phyloP scores from a whole-genome alignment of 2,888 invertebrate genomes.

The Theodoxus fluviatilis region DNA sequence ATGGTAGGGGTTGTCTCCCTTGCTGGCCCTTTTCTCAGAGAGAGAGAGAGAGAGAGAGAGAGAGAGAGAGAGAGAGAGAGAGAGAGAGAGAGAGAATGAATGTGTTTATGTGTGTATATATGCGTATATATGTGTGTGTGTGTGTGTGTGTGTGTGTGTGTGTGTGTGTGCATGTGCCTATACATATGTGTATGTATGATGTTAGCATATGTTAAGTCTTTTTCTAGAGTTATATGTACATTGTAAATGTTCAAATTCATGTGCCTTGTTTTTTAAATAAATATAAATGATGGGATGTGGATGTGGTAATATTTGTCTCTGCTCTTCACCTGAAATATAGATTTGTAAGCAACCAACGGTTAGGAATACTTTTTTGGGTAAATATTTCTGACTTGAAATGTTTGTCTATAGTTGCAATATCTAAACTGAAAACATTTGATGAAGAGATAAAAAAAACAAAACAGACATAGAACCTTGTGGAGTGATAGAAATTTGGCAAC shows the following conservation, averaged over 20 bases:
- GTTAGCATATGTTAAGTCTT: not conserved
- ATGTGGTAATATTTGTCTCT: too few relatives aligned
- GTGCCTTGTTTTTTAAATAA: too few relatives aligned
- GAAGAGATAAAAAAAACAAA: too few relatives aligned
- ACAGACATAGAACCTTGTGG: too few relatives aligned
- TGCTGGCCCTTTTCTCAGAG: not conserved
- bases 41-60: not conserved
- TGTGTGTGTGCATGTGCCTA: not conserved
- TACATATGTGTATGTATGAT: not conserved
- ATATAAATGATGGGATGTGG: too few relatives aligned
- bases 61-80: not conserved
- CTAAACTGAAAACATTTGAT: too few relatives aligned
- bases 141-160: not conserved
- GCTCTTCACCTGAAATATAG: too few relatives aligned
- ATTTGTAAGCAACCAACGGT: too few relatives aligned
- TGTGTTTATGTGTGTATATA: not conserved
- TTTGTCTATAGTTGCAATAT: not conserved
- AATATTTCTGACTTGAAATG: not conserved
- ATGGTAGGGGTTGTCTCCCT: constrained; percentile 72
- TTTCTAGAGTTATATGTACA: too few relatives aligned
- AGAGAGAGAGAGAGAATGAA: not conserved
- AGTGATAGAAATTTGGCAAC: too few relatives aligned
- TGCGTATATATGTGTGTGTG: not conserved
- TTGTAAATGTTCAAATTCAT: too few relatives aligned
- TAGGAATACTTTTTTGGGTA: not conserved